Evolutionary conservation across 64 coral and sea anemone genomes (phyloP), one percentile per base, ranked within the genome.

Genomic region (Montipora cactus): DNA sequence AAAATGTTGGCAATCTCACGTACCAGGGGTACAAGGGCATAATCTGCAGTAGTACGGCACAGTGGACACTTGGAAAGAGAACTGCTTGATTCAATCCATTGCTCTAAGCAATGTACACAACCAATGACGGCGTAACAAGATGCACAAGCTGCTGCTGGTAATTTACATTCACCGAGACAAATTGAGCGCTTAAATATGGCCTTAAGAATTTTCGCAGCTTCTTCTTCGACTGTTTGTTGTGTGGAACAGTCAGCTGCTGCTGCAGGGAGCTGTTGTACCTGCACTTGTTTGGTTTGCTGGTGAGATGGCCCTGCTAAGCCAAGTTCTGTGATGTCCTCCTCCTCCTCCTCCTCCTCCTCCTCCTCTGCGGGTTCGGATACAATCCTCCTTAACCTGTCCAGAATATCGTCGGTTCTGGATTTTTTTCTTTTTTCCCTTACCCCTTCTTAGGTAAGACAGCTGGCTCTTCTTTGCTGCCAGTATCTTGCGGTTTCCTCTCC

Each of bases 101-200:
- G 91, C 64, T 93, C 91, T 51, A 70, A 21, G 73, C 82, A 92
- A 19, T 79, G 90, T 53, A 92, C 75, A 52, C 90, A 84, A 70
- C 90, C 70, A 83, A 83, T 92, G 22, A 92, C 69, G 7, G 47
- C 66, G 83, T 61, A 92, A 92, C 80, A 92, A 14, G 15, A 8
- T 28, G 70, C 47, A 49, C 81, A 93, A 10, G 55, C 81, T 79
- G 91, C 91, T 49, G 91, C 67, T 0, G 81, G 67, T 44, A 92
- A 55, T 55, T 55, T 55, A 55, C 52, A 55, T 55, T 55, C 52
- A 55, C 52, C 9, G 52, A 55, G 52, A 83, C 90, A 92, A 75
- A 87, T 87, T 55, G 52, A 11, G 21, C 89, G 71, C 46, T 79
- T 90, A 78, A 90, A 90, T 45, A 90, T 80, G 22, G 75, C 22